Evolutionary conservation across 2,113 vertebrate genomes (phyloP).

Genomic region (Panthera leo): DNA sequence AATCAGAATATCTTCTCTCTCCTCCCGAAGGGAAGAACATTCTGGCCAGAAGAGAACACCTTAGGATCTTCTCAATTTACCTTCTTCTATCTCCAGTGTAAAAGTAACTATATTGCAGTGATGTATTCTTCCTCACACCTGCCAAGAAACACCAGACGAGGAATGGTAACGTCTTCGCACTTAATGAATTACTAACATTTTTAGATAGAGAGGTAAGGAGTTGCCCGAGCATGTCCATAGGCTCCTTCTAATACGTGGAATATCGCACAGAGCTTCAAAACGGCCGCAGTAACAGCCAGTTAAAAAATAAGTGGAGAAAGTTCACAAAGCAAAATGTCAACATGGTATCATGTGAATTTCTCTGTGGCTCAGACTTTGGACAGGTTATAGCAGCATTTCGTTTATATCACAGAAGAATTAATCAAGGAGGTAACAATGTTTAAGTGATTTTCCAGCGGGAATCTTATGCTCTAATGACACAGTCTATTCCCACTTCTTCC

Average conservation of each 20-base stretch:
- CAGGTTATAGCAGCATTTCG: constrained; percentile 22
- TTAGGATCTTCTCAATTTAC: not conserved
- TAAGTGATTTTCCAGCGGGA: constrained; percentile 40
- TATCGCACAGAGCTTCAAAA: not conserved
- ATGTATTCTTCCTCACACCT: not conserved
- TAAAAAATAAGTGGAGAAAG: constrained; percentile 15
- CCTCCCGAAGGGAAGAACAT: not conserved
- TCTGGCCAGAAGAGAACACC: not conserved
- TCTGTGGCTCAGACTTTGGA: not conserved
- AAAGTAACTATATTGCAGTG: not conserved
- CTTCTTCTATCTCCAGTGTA: not conserved
- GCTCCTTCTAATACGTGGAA: not conserved
- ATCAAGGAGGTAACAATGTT: constrained; percentile 14
- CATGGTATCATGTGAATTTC: not conserved
- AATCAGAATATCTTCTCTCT: not conserved
- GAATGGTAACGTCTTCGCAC: not conserved
- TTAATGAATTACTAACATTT: not conserved
- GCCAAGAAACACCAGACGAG: constrained; percentile 9
- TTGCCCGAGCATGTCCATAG: not conserved
- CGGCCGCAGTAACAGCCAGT: not conserved
- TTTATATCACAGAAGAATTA: constrained; percentile 34
- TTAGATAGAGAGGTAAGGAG: not conserved
- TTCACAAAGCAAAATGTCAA: not conserved
- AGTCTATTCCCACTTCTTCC: not conserved
- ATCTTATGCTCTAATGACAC: not conserved